These are phyloP conservation scores for Tetrao urogallus DNA, from an alignment of 2,113 vertebrate genomes.

Conservation along the genomic window DNA sequence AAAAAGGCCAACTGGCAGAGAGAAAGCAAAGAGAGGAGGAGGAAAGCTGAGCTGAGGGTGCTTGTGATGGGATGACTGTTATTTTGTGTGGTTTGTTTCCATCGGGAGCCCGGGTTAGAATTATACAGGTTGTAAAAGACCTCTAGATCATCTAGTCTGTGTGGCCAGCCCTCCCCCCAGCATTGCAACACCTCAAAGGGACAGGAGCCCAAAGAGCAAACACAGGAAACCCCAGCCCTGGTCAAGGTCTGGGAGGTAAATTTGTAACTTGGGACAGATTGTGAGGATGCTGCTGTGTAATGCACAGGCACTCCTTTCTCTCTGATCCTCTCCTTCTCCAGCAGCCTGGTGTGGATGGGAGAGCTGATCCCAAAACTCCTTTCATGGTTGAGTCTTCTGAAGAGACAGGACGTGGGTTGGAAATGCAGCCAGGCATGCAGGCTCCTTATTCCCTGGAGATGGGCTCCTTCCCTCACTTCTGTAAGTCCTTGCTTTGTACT, in stretches of 20 bases:
- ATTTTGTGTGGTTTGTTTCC: not conserved
- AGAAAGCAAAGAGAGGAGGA: not conserved
- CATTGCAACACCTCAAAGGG: slow-evolving; percentile 63
- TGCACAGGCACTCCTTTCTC: slow-evolving; percentile 27
- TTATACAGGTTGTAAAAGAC: too few relatives aligned
- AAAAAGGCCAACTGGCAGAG: not conserved
- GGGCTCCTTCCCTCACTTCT: slow-evolving; percentile 57
- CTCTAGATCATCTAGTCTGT: too few relatives aligned
- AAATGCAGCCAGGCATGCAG: slow-evolving; percentile 19
- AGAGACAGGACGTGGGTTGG: slow-evolving; percentile 29
- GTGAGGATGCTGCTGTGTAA: slow-evolving; percentile 30
- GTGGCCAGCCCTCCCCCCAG: not conserved
- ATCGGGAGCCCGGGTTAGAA: not conserved
- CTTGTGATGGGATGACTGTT: not conserved
- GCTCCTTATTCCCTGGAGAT: slow-evolving; percentile 22
- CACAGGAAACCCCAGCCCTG: slow-evolving; percentile 24
- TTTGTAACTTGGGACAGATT: slow-evolving; percentile 57
- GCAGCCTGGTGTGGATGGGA: not conserved
- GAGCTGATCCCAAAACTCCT: not conserved
- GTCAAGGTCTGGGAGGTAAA: slow-evolving; percentile 74
- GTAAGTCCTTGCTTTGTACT: slow-evolving; percentile 37
- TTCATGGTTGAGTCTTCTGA: slow-evolving; percentile 37
- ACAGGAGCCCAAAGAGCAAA: slow-evolving; percentile 34
- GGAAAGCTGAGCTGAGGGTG: not conserved
- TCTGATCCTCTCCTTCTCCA: not conserved